These are phyloP conservation scores for Chaitophorus viminalis DNA, from an alignment of 2,888 invertebrate genomes.

Conservation along the genomic window DNA sequence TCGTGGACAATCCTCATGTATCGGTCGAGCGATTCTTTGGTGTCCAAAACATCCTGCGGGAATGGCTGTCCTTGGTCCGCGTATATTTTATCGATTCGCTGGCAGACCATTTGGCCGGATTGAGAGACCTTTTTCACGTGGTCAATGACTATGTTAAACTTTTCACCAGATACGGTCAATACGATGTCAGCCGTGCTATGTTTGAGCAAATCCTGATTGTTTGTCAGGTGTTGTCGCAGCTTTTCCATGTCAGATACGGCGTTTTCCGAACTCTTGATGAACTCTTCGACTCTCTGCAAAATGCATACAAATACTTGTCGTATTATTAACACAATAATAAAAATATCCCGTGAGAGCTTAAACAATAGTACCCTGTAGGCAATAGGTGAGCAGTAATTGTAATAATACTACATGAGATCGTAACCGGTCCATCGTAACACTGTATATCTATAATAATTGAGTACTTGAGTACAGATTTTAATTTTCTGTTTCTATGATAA, in stretches of 20 bases:
- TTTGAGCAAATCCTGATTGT: slow-evolving; percentile 67
- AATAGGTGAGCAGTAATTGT: neutral
- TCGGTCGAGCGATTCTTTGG: slow-evolving; percentile 72
- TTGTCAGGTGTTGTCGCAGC: slow-evolving; percentile 71
- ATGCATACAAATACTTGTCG: slow-evolving; percentile 6
- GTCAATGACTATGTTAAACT: slow-evolving; percentile 66
- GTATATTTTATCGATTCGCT: slow-evolving; percentile 44
- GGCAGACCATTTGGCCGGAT: slow-evolving; percentile 33
- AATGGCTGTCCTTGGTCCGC: slow-evolving; percentile 56
- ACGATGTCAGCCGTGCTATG: slow-evolving; percentile 72
- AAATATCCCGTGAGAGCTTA: no score
- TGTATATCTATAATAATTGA: no score
- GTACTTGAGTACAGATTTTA: no score
- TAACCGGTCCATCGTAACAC: no score
- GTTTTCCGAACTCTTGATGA: slow-evolving; percentile 72
- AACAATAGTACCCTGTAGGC: no score
- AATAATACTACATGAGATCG: no score
- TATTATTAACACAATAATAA: neutral
- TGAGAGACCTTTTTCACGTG: slow-evolving; percentile 52
- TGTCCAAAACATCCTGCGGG: slow-evolving; percentile 73
- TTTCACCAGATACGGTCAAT: slow-evolving; percentile 68
- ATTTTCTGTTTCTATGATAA: no score
- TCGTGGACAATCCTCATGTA: slow-evolving; percentile 72
- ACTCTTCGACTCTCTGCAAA: slow-evolving; percentile 76
- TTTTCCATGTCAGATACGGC: slow-evolving; percentile 74